Conservation (phyloP, 2,113 vertebrate genomes). For the Thalassoma bifasciatum region DNA sequence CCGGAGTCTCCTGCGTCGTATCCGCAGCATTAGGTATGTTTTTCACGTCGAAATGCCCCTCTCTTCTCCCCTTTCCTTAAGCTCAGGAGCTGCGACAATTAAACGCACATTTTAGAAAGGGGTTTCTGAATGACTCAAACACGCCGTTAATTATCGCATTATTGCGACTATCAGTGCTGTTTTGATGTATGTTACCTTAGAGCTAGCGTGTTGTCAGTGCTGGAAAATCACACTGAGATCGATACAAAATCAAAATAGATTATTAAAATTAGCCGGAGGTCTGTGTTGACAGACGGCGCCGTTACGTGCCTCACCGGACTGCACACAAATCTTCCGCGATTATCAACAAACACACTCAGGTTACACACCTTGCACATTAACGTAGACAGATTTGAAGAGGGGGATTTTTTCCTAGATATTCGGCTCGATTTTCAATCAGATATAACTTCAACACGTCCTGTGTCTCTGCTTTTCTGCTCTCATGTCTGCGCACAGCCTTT, state of each 20-base stretch:
- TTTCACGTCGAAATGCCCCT: constrained; percentile 43
- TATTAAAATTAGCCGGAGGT: not conserved
- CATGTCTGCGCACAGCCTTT: not conserved
- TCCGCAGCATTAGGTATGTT: constrained; percentile 74
- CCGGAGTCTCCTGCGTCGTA: constrained; percentile 48
- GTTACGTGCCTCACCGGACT: not conserved
- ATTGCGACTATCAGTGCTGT: fast-evolving
- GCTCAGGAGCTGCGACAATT: constrained; percentile 33
- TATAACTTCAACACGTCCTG: not conserved
- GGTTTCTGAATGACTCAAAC: not conserved
- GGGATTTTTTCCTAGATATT: not conserved
- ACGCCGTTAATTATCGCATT: not conserved
- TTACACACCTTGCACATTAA: constrained; percentile 8
- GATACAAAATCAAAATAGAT: not conserved
- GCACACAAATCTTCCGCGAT: not conserved
- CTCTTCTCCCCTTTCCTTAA: constrained; percentile 18
- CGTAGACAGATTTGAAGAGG: not conserved
- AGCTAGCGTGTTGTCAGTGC: not conserved
- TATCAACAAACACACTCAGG: not conserved
- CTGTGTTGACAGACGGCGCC: constrained; percentile 14
- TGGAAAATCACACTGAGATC: not conserved
- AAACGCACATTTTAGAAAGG: constrained; percentile 7
- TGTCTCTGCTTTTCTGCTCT: not conserved
- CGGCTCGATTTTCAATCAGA: not conserved
- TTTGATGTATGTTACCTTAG: constrained; percentile 37